Evolutionary conservation across 2,797 vertebrate species (phyloP).

Genomic region (Centroberyx gerrardi): DNA sequence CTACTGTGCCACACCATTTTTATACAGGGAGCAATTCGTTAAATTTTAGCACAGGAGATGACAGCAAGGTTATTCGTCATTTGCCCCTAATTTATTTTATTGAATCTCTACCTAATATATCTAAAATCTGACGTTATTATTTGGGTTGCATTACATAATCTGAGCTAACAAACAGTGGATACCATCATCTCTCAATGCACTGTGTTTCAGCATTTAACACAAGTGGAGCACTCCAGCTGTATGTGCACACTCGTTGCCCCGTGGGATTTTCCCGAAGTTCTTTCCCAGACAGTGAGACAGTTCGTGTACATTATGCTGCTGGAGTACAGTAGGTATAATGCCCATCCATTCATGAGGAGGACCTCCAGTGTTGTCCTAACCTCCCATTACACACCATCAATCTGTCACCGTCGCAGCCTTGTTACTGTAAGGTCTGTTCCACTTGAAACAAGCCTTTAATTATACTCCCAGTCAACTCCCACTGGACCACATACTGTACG

Average conservation of each 20-base stretch:
- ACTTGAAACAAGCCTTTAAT: conserved; percentile 81
- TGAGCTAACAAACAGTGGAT: background rate
- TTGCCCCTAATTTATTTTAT: conserved; percentile 15
- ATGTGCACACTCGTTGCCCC: conserved; percentile 52
- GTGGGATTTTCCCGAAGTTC: conserved; percentile 76
- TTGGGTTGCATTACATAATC: conserved; percentile 23
- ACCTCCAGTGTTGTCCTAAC: conserved; percentile 80
- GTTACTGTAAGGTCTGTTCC: conserved; percentile 79
- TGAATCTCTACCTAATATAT: background rate
- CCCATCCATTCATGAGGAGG: conserved; percentile 71
- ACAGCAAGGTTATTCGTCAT: conserved; percentile 17
- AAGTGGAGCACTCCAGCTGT: conserved; percentile 24
- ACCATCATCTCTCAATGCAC: conserved; percentile 43
- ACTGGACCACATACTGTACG: conserved; percentile 80
- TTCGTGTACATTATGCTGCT: conserved; percentile 27
- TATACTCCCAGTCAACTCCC: conserved; percentile 77
- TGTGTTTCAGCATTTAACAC: conserved; percentile 27
- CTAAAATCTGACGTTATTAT: background rate
- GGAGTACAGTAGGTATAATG: conserved; percentile 48
- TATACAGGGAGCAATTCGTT: conserved; percentile 27
- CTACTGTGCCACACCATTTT: conserved; percentile 31
- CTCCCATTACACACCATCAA: conserved; percentile 78
- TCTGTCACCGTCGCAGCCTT: conserved; percentile 77
- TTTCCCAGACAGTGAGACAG: conserved; percentile 71
- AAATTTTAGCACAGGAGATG: conserved; percentile 38